A percentile compares a stretch with the other conserved stretches of the same genome.
phyloP scores from a whole-genome alignment of 2,888 invertebrate genomes.

The Tipula lateralis region DNA sequence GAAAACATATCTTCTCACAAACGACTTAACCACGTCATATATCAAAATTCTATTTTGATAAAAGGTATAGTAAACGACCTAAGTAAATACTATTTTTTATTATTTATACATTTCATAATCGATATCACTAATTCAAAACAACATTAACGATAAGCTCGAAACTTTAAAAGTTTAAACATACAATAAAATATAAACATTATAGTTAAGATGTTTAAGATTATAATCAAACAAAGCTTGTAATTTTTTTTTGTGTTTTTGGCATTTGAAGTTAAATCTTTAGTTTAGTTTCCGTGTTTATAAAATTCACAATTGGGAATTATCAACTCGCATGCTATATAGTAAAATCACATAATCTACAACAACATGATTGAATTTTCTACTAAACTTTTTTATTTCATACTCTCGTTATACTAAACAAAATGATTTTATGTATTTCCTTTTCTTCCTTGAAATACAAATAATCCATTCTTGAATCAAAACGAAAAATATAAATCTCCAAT shows the following conservation, averaged over 20 bases:
- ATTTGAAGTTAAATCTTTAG: neutral
- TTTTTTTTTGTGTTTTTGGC: neutral
- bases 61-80: no score
- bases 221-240: neutral
- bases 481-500: neutral
- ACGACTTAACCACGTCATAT: no score
- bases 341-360: slow-evolving; percentile 7
- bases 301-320: neutral
- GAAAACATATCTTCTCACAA: no score
- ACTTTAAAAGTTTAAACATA: no score
- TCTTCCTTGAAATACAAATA: neutral
- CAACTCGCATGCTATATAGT: neutral
- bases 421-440: neutral
- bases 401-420: neutral
- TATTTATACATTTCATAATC: no score
- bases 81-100: no score
- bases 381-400: neutral
- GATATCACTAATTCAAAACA: no score
- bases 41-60: no score
- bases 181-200: neutral
- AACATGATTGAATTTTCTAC: neutral
- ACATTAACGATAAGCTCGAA: no score
- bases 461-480: neutral
- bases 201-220: neutral
- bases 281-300: neutral